Evolutionary conservation across 2,797 vertebrate genomes (phyloP).

Genomic region (Fringilla coelebs): DNA sequence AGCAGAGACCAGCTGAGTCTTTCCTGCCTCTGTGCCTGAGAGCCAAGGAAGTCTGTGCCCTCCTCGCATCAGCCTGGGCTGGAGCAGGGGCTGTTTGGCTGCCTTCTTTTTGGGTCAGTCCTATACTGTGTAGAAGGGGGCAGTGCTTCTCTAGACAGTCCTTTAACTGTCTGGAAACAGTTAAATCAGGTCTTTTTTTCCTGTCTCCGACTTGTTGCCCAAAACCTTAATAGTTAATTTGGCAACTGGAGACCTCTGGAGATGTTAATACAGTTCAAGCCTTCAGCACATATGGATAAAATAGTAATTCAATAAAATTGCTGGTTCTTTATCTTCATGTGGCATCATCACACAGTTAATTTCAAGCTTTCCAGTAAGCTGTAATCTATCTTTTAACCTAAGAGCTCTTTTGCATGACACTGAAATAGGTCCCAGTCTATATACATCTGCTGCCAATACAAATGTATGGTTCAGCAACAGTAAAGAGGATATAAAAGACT

Average conservation of each 20-base stretch:
- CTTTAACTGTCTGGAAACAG: background rate
- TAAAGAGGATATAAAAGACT: conserved; percentile 67
- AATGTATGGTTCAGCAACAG: conserved; percentile 56
- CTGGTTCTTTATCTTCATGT: conserved; percentile 27
- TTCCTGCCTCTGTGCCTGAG: background rate
- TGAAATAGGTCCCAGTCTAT: conserved; percentile 58
- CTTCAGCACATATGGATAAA: conserved; percentile 21
- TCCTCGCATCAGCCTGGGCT: background rate
- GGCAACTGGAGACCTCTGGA: background rate
- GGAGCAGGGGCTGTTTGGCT: background rate
- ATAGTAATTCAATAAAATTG: background rate
- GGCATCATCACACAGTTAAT: conserved; percentile 27
- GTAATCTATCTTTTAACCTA: conserved; percentile 55
- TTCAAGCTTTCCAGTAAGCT: conserved; percentile 55
- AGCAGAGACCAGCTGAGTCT: background rate
- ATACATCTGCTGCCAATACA: conserved; percentile 60
- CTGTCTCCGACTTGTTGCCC: background rate
- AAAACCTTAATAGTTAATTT: conserved; percentile 3
- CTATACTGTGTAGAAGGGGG: background rate
- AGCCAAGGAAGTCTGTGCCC: background rate
- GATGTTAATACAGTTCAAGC: background rate
- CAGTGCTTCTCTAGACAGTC: background rate
- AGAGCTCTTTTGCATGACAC: conserved; percentile 48
- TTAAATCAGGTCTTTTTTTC: background rate
- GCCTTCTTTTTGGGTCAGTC: background rate